These are phyloP conservation scores for Characodon lateralis DNA, from an alignment of 2,797 vertebrate species.

Conservation along the genomic window DNA sequence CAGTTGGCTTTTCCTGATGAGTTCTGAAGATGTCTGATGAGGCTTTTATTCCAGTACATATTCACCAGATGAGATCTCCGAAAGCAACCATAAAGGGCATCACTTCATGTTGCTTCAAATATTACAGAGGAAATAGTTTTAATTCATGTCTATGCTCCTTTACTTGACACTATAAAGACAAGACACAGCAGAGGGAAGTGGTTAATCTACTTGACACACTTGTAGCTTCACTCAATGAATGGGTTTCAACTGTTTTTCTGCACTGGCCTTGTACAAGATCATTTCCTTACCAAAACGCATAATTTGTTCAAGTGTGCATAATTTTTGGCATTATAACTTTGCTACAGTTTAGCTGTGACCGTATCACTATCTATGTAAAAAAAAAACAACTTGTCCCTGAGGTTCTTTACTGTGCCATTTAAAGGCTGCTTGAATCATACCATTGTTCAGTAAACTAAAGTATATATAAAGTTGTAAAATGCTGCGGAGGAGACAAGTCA, in stretches of 20 bases:
- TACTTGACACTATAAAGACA: neutral
- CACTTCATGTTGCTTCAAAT: conserved; percentile 12
- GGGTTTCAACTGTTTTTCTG: neutral
- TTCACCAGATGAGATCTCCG: neutral
- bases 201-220: neutral
- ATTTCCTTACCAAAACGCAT: neutral
- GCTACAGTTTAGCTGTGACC: neutral
- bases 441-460: conserved; percentile 5
- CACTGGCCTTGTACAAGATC: neutral
- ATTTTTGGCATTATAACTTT: neutral
- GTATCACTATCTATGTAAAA: neutral
- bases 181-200: neutral
- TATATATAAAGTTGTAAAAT: neutral
- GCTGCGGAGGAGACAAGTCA: neutral
- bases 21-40: neutral
- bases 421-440: conserved; percentile 15
- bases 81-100: neutral
- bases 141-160: neutral
- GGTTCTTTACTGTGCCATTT: conserved; percentile 11
- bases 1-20: conserved; percentile 5
- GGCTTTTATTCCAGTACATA: conserved; percentile 5
- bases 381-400: conserved; percentile 39
- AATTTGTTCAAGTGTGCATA: neutral
- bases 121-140: neutral
- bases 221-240: neutral